Percentiles rank a stretch among this genome's conserved stretches.
These are phyloP conservation scores for Hydrozoanthus tunicans DNA, from an alignment of 64 coral and sea anemone species.

Conservation along the genomic window DNA sequence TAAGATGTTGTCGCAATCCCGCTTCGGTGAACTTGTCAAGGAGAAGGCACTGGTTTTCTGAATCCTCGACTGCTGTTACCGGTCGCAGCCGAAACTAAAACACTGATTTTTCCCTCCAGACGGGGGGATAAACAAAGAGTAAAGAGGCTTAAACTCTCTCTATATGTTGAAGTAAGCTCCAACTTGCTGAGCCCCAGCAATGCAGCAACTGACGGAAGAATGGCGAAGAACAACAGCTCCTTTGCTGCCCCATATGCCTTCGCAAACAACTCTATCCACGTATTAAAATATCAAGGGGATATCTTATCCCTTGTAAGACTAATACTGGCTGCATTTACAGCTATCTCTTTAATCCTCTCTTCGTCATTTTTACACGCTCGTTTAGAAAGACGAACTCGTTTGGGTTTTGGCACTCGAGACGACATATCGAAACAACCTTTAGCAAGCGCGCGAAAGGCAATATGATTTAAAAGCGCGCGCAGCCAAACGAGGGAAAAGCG, in stretches of 20 bases:
- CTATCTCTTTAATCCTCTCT: background rate
- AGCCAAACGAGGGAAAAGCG: too few species aligned
- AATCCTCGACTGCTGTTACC: background rate
- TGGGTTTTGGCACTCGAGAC: background rate
- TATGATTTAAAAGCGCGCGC: too few species aligned
- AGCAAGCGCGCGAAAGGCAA: too few species aligned
- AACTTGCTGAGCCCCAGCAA: slow-evolving; percentile 41
- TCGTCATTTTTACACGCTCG: background rate
- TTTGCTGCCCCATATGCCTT: slow-evolving; percentile 47
- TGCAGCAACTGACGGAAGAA: slow-evolving; percentile 23
- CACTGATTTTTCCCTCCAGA: slow-evolving; percentile 43
- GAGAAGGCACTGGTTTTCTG: background rate
- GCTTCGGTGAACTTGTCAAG: slow-evolving; percentile 53
- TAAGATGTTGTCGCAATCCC: slow-evolving; percentile 34
- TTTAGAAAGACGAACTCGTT: background rate
- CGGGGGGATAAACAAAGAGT: slow-evolving; percentile 41
- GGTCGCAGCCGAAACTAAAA: slow-evolving; percentile 48
- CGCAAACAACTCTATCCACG: slow-evolving; percentile 31
- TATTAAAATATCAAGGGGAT: slow-evolving; percentile 22
- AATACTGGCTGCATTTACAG: background rate
- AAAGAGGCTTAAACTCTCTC: slow-evolving; percentile 43
- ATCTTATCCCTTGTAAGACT: slow-evolving; percentile 9
- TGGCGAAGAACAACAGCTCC: slow-evolving; percentile 45
- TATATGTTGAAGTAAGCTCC: slow-evolving; percentile 30
- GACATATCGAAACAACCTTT: background rate